Base-by-base conservation (phyloP, 1,140 invertebrate genomes). In the Mya arenaria region DNA sequence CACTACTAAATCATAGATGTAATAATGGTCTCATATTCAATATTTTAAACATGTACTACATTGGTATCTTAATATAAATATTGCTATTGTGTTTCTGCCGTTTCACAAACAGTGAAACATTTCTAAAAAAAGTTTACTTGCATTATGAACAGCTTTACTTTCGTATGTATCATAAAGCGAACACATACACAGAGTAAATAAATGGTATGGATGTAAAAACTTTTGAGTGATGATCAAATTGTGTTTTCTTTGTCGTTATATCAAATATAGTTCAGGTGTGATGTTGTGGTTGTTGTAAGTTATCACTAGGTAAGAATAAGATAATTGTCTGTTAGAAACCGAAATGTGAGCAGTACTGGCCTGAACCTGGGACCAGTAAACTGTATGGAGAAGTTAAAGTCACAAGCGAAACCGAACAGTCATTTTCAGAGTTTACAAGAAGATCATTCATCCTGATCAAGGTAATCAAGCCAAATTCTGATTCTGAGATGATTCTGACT, bases 311-410 rank as follows among this genome's bases (percentile, higher is more conserved):
- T n/a, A n/a, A n/a, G n/a, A n/a, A n/a, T n/a, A n/a, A n/a, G n/a
- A n/a, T n/a, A n/a, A n/a, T n/a, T n/a, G n/a, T n/a, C n/a, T n/a
- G n/a, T n/a, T 32, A 15, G 17, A 93, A 97, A 96, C 95, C 96
- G 90, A 99, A 99, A 94, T 99, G 97, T 93, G 97, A 98, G 93
- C 97, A 97, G 96, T 99, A 99, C 91, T 99, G 97, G 97, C 97
- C 97, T 75, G 97, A 97, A 89, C 96, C 97, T 93, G 97, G 96
- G n/a, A 94, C 94, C 0, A 96, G 97, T 91, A 95, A 95, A 86
- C 91, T 56, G 15, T 97, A 98, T 90, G 97, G 97, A 39, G 95
- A 96, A n/a, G 96, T 98, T 89, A 96, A 97, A 94, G 97, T 99
- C 3, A 96, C 95, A 85, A 91, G 97, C 71, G 91, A 97, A 39